Conservation (phyloP, 2,888 invertebrate genomes). For the Epicampocera succincta region DNA sequence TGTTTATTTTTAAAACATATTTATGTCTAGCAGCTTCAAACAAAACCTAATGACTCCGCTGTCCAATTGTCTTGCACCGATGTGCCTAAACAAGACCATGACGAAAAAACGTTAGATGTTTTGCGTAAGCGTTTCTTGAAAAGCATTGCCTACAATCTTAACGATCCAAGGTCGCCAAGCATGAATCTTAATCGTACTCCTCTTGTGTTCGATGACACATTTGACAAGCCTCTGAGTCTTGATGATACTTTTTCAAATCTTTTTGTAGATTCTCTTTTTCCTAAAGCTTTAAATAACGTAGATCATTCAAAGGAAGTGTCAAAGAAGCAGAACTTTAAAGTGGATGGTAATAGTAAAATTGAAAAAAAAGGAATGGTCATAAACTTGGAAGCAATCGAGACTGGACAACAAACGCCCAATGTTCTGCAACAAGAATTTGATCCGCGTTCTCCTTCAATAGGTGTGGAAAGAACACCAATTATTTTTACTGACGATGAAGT, state of each 20-base stretch:
- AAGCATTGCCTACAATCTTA: constrained; percentile 74
- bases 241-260: constrained; percentile 79
- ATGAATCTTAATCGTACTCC: constrained; percentile 77
- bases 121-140: constrained; percentile 77
- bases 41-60: constrained; percentile 10
- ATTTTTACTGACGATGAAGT: constrained; percentile 77
- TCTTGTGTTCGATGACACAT: constrained; percentile 75
- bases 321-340: not conserved
- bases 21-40: constrained; percentile 32
- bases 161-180: constrained; percentile 78
- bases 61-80: constrained; percentile 9
- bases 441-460: constrained; percentile 79
- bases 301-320: not conserved
- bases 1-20: no score
- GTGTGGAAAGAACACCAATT: constrained; percentile 79
- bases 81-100: constrained; percentile 38
- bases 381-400: not conserved
- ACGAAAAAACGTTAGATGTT: constrained; percentile 71
- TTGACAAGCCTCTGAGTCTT: constrained; percentile 76
- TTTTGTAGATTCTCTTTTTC: constrained; percentile 77
- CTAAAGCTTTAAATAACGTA: constrained; percentile 16
- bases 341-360: not conserved
- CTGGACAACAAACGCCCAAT: constrained; percentile 57
- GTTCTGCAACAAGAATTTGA: constrained; percentile 71
- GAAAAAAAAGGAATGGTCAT: constrained; percentile 31